phyloP scores from a whole-genome alignment of 2,797 vertebrate genomes.

The Rhyacichthys aspro region DNA sequence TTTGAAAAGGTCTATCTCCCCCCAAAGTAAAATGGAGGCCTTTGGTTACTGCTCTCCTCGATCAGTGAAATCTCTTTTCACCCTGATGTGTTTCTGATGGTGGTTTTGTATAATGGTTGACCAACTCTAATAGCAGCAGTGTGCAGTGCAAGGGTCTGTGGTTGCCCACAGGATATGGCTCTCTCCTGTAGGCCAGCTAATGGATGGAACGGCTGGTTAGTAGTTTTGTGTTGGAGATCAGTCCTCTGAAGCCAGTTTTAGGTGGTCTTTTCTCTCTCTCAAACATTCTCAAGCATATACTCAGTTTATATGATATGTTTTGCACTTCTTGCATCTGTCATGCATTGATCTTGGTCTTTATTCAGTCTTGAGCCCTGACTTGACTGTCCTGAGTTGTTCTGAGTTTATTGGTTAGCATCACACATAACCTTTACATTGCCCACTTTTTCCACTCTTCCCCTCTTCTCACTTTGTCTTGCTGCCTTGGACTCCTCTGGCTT shows the following conservation, averaged over 20 bases:
- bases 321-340: too few relatives aligned
- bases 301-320: too few relatives aligned
- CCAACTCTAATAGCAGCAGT: conserved; percentile 50
- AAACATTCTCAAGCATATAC: too few relatives aligned
- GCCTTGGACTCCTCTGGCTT: conserved; percentile 20
- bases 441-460: conserved; percentile 14
- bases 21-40: conserved; percentile 30
- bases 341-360: too few relatives aligned
- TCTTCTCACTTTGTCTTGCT: conserved; percentile 22
- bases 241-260: too few relatives aligned
- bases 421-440: conserved; percentile 27
- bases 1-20: conserved; percentile 23
- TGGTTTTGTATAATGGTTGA: conserved; percentile 48
- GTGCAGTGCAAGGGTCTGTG: conserved; percentile 42
- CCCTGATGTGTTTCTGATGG: conserved; percentile 45
- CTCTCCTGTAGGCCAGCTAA: conserved; percentile 50
- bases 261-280: too few relatives aligned
- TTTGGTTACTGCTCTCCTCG: conserved; percentile 62
- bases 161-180: conserved; percentile 61
- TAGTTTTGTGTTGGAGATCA: background rate
- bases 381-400: too few relatives aligned
- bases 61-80: conserved; percentile 39
- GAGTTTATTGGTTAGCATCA: conserved; percentile 6
- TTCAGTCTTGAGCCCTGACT: too few relatives aligned
- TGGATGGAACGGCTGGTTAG: conserved; percentile 49